Evolutionary conservation across 2,797 vertebrate genomes (phyloP).

Genomic region (Muscicapa comitata): DNA sequence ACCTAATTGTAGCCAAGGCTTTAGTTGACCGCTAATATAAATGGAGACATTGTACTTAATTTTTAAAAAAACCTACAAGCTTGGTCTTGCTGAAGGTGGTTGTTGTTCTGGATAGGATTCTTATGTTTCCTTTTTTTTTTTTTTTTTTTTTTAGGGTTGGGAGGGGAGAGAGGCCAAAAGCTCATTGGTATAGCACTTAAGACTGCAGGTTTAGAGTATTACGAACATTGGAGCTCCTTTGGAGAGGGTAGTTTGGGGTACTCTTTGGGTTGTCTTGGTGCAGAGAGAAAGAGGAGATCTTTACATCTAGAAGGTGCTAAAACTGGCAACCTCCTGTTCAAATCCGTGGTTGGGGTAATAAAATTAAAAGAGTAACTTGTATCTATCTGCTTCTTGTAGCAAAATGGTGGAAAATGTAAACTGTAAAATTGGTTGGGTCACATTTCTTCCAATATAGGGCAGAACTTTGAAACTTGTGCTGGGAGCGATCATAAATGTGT

Average conservation of each 20-base stretch:
- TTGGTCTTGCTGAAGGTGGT: not conserved
- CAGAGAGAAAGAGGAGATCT: not conserved
- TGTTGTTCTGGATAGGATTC: not conserved
- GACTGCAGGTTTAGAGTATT: not conserved
- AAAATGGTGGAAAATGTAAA: not conserved
- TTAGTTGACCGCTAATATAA: not conserved
- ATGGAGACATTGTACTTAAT: not conserved
- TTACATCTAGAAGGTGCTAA: not conserved
- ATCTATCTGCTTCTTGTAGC: not conserved
- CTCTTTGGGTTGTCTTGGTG: not conserved
- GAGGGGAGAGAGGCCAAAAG: not conserved
- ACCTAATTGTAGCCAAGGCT: not conserved
- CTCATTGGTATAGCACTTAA: not conserved
- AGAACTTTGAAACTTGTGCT: not conserved
- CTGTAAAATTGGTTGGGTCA: not conserved
- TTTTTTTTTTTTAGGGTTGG: fast-evolving
- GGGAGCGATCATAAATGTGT: not conserved
- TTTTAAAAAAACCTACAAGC: not conserved
- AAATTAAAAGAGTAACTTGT: not conserved
- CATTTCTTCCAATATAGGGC: not conserved
- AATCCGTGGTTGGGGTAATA: not conserved
- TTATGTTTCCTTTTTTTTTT: not conserved
- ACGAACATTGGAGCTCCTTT: not conserved
- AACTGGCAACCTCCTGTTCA: not conserved
- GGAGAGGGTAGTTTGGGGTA: not conserved